Conservation (phyloP, 2,113 vertebrate species). For the Stictonetta naevosa region DNA sequence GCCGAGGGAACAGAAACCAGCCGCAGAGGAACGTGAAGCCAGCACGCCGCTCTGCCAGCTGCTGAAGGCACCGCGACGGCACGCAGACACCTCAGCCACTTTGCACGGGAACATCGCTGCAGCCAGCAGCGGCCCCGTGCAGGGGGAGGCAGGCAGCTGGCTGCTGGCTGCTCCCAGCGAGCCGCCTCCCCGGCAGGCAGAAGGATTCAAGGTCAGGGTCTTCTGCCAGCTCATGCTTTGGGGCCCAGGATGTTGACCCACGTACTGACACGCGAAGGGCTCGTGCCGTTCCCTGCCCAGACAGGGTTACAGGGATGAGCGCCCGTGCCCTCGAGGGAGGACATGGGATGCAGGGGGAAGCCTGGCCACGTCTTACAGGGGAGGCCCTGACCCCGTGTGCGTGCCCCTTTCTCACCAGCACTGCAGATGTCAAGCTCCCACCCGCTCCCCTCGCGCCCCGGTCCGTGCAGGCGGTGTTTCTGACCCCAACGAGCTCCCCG, state of each 20-base stretch:
- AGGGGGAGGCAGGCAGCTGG: neutral
- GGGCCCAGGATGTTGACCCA: accelerated
- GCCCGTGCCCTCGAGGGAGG: neutral
- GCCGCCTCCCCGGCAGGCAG: neutral
- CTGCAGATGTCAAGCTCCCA: neutral
- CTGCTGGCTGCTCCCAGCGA: neutral
- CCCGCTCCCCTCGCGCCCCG: neutral
- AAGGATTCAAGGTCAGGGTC: neutral
- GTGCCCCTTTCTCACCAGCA: neutral
- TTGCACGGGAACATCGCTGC: too few species aligned
- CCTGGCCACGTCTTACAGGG: too few species aligned
- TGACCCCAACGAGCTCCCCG: neutral
- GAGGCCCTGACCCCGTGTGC: neutral
- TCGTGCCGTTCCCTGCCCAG: neutral
- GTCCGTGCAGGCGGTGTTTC: neutral
- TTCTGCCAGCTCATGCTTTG: too few species aligned
- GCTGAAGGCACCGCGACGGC: too few species aligned
- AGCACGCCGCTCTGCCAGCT: neutral
- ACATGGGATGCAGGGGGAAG: neutral
- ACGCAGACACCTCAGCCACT: neutral
- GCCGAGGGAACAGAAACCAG: neutral
- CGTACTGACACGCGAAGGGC: neutral
- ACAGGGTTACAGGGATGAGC: neutral
- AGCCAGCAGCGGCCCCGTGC: too few species aligned
- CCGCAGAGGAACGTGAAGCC: neutral